Conservation (phyloP, 1,140 invertebrate species). For the Drosophila navojoa region DNA sequence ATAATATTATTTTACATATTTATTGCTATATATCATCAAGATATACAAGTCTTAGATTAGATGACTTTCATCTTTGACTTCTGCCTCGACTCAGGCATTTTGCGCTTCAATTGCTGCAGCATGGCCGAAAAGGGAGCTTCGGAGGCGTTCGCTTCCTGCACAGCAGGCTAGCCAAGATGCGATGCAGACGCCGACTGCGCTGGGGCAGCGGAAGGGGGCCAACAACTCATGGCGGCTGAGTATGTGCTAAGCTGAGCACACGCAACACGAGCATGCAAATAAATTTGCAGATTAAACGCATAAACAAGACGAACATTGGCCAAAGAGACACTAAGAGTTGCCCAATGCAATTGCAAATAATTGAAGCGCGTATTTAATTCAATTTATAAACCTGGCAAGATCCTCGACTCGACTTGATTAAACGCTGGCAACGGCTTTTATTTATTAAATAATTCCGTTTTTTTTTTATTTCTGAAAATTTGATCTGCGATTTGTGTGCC, state of each 20-base stretch:
- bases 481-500: slow-evolving; percentile 60
- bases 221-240: slow-evolving; percentile 41
- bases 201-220: neutral
- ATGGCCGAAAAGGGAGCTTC: neutral
- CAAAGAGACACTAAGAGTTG: slow-evolving; percentile 19
- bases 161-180: slow-evolving; percentile 23
- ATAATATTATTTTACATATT: too few relatives aligned
- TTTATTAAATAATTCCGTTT: slow-evolving; percentile 61
- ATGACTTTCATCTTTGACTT: neutral
- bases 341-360: slow-evolving; percentile 50
- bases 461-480: slow-evolving; percentile 33
- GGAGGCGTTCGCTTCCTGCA: slow-evolving; percentile 22
- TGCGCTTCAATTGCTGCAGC: slow-evolving; percentile 3
- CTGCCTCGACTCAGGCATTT: neutral
- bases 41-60: neutral
- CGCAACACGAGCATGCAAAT: slow-evolving; percentile 39
- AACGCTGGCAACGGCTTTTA: slow-evolving; percentile 42
- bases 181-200: slow-evolving; percentile 1
- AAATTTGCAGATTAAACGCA: slow-evolving; percentile 52
- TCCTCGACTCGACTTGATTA: slow-evolving; percentile 31
- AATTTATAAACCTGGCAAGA: slow-evolving; percentile 32
- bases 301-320: slow-evolving; percentile 39
- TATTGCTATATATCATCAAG: too few relatives aligned
- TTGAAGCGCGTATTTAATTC: slow-evolving; percentile 55
- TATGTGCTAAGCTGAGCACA: slow-evolving; percentile 50